Base-by-base conservation (phyloP, 2,888 invertebrate species). In the Ptychoptera albimana region DNA sequence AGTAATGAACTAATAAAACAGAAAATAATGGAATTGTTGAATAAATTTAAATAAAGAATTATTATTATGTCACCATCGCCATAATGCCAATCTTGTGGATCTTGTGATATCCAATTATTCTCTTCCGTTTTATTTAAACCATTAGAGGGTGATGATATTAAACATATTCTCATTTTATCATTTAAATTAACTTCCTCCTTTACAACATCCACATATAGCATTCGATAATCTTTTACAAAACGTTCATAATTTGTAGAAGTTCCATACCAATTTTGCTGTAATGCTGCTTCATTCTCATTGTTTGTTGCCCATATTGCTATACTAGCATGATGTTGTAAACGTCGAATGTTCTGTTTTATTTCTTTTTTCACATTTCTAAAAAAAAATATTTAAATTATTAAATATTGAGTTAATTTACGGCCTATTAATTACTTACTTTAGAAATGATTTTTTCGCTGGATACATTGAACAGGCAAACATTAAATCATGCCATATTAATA, bases 381-480 rank as follows among this genome's bases (percentile, higher is more conserved):
- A 37, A 39, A 23, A 43, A n/a, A 40, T 31, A n/a, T 10, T 14
- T 4, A 14, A 31, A 10, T 12, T 10, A 32, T 13, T 11, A 32
- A 11, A 7, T 32, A 32, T 11, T 7, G 9, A 32, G 9, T 11
- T 9, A 2, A 7, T 11, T 9, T 6, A 3, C 23, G 23, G 8
- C 10, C 8, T 40, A 46, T n/a, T 42, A n/a, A n/a, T 44, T 43
- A 31, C 29, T 58, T 66, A 77, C 65, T 69, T 56, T 16, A 96
- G 66, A 64, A 87, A 97, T 1, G 72, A 68, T 0, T 66, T 55
- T 46, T 76, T 74, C 0, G 75, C 72, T 0, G 96, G 96, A 64
- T 98, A 98, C 81, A 97, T 83, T 14, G 85, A 76, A 59, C 92
- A 94, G 0, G 94, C 96, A 61, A 94, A 98, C 80, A 94, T 87